A percentile compares a stretch with the other conserved stretches of the same genome.
Evolutionary conservation across 2,113 vertebrate genomes (phyloP).

Genomic region (Melanostigma gelatinosum): DNA sequence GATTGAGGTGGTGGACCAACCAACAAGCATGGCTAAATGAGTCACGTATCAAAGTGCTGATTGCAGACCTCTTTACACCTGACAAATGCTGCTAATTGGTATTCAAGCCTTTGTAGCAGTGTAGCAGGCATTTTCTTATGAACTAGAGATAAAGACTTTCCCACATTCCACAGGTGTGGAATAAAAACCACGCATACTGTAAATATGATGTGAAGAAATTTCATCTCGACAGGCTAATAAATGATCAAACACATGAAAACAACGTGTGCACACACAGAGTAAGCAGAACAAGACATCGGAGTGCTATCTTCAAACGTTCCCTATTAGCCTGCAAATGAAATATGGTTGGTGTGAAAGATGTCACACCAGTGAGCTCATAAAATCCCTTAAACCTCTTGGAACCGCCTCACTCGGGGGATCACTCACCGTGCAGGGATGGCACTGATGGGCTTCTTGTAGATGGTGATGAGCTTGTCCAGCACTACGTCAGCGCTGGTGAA

Average conservation of each 20-base stretch:
- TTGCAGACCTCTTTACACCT: neutral
- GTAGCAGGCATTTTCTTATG: neutral
- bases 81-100: neutral
- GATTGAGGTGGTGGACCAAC: neutral
- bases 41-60: neutral
- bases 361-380: neutral
- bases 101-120: neutral
- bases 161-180: neutral
- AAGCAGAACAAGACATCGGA: neutral
- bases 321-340: neutral
- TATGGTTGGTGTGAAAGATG: neutral
- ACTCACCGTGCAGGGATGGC: conserved; percentile 95
- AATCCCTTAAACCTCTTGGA: neutral
- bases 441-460: conserved; percentile 97
- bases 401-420: neutral
- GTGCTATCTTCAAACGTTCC: neutral
- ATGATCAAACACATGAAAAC: neutral
- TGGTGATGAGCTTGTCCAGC: conserved; percentile 97
- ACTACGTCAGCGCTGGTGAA: conserved; percentile 93
- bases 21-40: neutral
- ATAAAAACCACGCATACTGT: neutral
- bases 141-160: neutral
- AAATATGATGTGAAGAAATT: neutral
- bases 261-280: neutral
- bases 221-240: neutral